phyloP scores from a whole-genome alignment of 2,797 vertebrate species.

The Chiroxiphia lanceolata region DNA sequence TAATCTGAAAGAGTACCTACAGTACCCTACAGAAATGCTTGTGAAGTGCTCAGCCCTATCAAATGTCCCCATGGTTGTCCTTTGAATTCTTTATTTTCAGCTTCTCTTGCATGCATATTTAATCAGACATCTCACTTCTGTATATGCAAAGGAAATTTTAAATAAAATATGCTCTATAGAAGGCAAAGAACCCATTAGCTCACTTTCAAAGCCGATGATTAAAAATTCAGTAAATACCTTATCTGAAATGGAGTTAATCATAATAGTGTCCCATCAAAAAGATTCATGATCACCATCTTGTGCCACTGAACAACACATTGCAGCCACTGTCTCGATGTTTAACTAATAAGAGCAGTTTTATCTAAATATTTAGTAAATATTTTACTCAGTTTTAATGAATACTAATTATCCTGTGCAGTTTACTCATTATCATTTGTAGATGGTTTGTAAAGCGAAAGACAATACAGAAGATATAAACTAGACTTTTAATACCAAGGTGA shows the following conservation, averaged over 20 bases:
- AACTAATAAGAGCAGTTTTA: background rate
- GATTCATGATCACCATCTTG: background rate
- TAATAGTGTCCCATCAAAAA: background rate
- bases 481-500: background rate
- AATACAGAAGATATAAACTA: background rate
- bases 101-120: slow-evolving; percentile 52
- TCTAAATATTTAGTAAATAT: background rate
- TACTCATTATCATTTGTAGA: background rate
- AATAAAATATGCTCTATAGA: slow-evolving; percentile 21
- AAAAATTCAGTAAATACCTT: background rate
- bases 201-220: background rate
- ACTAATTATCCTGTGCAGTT: background rate
- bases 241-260: background rate
- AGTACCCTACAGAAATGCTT: slow-evolving; percentile 42
- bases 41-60: slow-evolving; percentile 34
- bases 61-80: slow-evolving; percentile 7
- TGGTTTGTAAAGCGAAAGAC: background rate
- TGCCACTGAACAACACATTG: background rate
- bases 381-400: background rate
- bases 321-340: background rate
- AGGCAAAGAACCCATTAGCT: slow-evolving; percentile 18
- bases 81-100: slow-evolving; percentile 57
- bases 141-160: slow-evolving; percentile 37
- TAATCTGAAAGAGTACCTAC: background rate
- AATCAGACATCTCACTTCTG: slow-evolving; percentile 32